A percentile compares a stretch with the other conserved stretches of the same genome.
Evolutionary conservation across 2,888 invertebrate genomes (phyloP).

Genomic region (Platynereis dumerilii): DNA sequence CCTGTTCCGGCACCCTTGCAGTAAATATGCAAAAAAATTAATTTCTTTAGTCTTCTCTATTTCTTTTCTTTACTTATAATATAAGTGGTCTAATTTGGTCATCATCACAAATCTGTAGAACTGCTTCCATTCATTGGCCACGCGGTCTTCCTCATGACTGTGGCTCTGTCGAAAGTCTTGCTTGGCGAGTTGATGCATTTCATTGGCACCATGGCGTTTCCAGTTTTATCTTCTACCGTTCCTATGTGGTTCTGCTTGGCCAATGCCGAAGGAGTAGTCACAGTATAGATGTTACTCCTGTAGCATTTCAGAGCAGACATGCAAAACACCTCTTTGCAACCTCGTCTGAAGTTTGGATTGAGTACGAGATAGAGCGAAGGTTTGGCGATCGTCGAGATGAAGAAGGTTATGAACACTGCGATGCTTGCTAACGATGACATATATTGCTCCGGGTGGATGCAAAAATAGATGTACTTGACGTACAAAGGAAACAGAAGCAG

Average conservation of each 20-base stretch:
- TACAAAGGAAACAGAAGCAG: conserved; percentile 43
- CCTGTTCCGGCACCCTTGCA: too few relatives aligned
- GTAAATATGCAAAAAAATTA: too few relatives aligned
- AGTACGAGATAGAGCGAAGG: conserved; percentile 53
- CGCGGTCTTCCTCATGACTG: conserved; percentile 38
- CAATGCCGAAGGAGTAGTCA: conserved; percentile 54
- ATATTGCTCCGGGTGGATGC: conserved; percentile 23
- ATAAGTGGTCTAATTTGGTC: too few relatives aligned
- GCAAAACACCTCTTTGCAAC: conserved; percentile 59
- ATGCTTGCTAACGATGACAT: conserved; percentile 36
- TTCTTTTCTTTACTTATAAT: too few relatives aligned
- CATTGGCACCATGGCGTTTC: conserved; percentile 12
- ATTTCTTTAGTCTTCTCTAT: too few relatives aligned
- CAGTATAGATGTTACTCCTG: conserved; percentile 54
- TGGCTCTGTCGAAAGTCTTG: conserved; percentile 44
- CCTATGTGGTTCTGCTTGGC: conserved; percentile 58
- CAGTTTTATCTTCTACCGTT: conserved; percentile 33
- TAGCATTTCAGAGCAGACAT: conserved; percentile 58
- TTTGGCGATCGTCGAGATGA: conserved; percentile 44
- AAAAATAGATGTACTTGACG: conserved; percentile 42
- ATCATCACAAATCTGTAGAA: too few relatives aligned
- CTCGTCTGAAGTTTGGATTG: conserved; percentile 60
- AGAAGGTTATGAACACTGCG: conserved; percentile 40
- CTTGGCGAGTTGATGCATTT: conserved; percentile 39
- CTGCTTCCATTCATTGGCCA: conserved; percentile 21